Conservation (phyloP, 2,797 vertebrate genomes). For the Tadarida brasiliensis region DNA sequence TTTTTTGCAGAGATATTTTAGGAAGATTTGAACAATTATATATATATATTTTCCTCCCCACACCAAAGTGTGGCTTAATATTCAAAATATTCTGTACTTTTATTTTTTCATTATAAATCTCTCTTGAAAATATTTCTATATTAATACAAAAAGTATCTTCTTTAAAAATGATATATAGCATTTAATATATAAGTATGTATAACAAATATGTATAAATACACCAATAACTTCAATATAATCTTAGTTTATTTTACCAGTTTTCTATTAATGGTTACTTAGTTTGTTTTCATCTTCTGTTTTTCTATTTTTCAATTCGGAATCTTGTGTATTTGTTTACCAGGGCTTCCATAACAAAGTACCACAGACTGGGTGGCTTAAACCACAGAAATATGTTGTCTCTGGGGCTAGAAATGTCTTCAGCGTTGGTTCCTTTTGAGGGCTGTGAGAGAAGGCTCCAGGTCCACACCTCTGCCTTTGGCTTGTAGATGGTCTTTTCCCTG, state of each 20-base stretch:
- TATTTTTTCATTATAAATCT: background rate
- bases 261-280: background rate
- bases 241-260: slow-evolving; percentile 27
- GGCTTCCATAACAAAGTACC: background rate
- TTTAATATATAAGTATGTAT: background rate
- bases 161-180: background rate
- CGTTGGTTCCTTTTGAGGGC: background rate
- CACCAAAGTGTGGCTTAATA: background rate
- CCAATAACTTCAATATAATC: background rate
- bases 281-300: background rate
- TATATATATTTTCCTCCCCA: background rate
- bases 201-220: background rate
- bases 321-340: background rate
- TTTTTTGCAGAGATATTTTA: slow-evolving; percentile 23
- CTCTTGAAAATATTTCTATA: background rate
- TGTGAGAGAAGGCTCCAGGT: background rate
- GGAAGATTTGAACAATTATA: background rate
- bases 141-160: background rate
- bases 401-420: background rate
- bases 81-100: background rate
- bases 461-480: background rate
- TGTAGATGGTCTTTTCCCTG: background rate
- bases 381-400: background rate
- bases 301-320: background rate
- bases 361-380: background rate